Evolutionary conservation across 2,888 invertebrate genomes (phyloP).

Genomic region (Coelogynopora nodosa): DNA sequence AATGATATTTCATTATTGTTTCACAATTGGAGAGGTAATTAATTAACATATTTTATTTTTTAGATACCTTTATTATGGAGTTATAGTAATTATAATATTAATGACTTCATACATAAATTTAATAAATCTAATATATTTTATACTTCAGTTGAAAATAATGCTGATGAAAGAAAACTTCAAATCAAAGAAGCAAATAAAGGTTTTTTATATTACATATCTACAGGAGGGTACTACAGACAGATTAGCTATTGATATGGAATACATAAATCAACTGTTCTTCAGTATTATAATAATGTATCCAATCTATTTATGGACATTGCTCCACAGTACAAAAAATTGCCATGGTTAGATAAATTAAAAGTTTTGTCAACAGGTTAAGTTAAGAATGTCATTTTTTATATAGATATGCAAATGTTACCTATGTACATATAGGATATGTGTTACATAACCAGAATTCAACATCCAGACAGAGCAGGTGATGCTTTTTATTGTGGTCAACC

Average conservation of each 20-base stretch:
- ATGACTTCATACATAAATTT: no score
- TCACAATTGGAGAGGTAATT: slow-evolving; percentile 20
- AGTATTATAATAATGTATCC: not conserved
- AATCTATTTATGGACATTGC: not conserved
- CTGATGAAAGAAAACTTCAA: not conserved
- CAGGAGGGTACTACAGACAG: not conserved
- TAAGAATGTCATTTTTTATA: not conserved
- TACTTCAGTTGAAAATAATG: not conserved
- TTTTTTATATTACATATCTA: not conserved
- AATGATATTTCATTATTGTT: not conserved
- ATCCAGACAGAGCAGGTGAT: not conserved
- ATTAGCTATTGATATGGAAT: not conserved
- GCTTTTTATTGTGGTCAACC: not conserved
- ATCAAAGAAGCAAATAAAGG: not conserved
- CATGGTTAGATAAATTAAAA: not conserved
- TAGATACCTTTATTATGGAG: not conserved
- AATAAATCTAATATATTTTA: not conserved
- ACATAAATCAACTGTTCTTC: not conserved
- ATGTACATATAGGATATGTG: no score
- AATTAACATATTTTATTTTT: not conserved
- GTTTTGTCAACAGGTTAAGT: not conserved
- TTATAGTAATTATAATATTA: no score
- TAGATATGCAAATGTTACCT: no score
- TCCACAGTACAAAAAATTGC: not conserved
- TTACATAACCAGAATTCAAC: not conserved